Conservation (phyloP, 2,888 invertebrate species). For the Horisme vitalbata region DNA sequence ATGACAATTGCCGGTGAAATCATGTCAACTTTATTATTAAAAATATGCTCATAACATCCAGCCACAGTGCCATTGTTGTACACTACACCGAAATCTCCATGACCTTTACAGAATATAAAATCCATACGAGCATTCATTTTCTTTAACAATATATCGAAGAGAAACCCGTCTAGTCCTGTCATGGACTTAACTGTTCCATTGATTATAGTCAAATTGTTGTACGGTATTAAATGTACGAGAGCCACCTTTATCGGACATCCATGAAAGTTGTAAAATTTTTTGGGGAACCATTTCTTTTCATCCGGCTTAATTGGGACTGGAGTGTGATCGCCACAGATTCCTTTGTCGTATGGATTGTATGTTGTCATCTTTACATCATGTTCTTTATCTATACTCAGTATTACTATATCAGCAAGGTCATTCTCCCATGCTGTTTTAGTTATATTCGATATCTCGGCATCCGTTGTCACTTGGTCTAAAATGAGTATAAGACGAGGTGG, state of each 20-base stretch:
- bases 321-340: constrained; percentile 45
- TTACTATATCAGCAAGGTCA: constrained; percentile 52
- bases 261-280: constrained; percentile 54
- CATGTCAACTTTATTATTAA: constrained; percentile 47
- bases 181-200: constrained; percentile 40
- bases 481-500: constrained; percentile 49
- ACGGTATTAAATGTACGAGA: constrained; percentile 41
- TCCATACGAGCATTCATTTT: constrained; percentile 48
- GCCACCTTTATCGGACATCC: constrained; percentile 50
- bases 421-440: constrained; percentile 50
- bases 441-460: constrained; percentile 30
- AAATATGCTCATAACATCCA: constrained; percentile 44
- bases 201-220: constrained; percentile 30
- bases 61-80: constrained; percentile 40
- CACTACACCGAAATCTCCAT: constrained; percentile 37
- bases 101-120: constrained; percentile 33
- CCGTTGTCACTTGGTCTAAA: constrained; percentile 31
- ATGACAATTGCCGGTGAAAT: constrained; percentile 44
- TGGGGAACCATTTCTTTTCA: constrained; percentile 41
- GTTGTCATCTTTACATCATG: constrained; percentile 44
- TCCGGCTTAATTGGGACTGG: constrained; percentile 39
- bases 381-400: constrained; percentile 37
- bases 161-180: constrained; percentile 47
- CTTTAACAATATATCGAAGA: constrained; percentile 40
- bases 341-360: constrained; percentile 50